Conservation (phyloP, 2,797 vertebrate genomes). For the Morelia viridis region DNA sequence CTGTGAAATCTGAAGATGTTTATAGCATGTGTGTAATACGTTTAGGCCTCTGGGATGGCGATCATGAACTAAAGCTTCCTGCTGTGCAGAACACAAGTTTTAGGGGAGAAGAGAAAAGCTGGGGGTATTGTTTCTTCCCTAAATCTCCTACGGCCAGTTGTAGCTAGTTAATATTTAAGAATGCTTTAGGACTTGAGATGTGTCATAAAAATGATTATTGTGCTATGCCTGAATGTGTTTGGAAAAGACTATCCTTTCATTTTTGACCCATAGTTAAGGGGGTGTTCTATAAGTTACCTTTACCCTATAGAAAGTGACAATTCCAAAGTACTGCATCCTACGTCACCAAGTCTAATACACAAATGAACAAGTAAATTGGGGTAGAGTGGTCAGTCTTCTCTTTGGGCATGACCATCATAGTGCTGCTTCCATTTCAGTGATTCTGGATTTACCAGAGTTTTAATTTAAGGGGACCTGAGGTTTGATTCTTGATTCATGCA, state of each 20-base stretch:
- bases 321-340: fast-evolving
- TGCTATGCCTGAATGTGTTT: background rate
- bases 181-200: conserved; percentile 35
- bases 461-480: fast-evolving
- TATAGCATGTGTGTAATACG: conserved; percentile 82
- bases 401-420: background rate
- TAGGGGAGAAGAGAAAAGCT: conserved; percentile 49
- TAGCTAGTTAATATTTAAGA: background rate
- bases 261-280: conserved; percentile 40
- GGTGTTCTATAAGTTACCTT: background rate
- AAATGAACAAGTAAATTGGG: conserved; percentile 10
- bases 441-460: fast-evolving
- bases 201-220: fast-evolving
- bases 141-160: conserved; percentile 27
- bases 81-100: conserved; percentile 62
- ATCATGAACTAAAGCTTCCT: conserved; percentile 69
- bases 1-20: conserved; percentile 82
- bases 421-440: background rate
- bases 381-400: background rate
- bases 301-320: background rate
- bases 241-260: conserved; percentile 34
- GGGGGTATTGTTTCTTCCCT: conserved; percentile 60
- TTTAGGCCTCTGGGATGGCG: conserved; percentile 70
- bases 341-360: background rate
- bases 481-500: background rate